These are phyloP conservation scores for Ceyx erithaca DNA, from an alignment of 2,797 vertebrate species.

Conservation along the genomic window DNA sequence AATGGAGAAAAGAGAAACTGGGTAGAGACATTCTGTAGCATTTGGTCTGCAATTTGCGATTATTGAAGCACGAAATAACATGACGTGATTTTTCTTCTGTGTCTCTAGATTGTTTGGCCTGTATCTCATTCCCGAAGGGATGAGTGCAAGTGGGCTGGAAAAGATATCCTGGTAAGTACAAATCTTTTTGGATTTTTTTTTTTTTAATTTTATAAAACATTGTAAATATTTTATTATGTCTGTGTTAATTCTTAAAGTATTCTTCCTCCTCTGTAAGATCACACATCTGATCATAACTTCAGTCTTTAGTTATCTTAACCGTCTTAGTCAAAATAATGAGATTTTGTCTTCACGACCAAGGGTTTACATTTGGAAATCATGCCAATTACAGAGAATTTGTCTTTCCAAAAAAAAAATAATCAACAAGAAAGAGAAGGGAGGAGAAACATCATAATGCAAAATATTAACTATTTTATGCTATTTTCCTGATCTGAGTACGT, in stretches of 20 bases:
- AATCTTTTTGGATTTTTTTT: slow-evolving; percentile 8
- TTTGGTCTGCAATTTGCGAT: slow-evolving; percentile 9
- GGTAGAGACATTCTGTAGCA: not conserved
- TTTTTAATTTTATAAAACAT: slow-evolving; percentile 18
- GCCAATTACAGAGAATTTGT: not conserved
- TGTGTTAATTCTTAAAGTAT: slow-evolving; percentile 50
- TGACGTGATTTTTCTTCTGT: slow-evolving; percentile 63
- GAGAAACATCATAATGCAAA: not conserved
- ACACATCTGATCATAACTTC: not conserved
- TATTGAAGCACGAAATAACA: slow-evolving; percentile 50
- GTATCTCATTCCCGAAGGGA: slow-evolving; percentile 91
- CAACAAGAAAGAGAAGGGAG: not conserved
- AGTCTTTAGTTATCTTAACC: not conserved
- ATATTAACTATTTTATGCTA: not conserved
- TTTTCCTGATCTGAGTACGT: not conserved
- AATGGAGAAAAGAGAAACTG: not conserved
- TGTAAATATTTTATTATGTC: slow-evolving; percentile 58
- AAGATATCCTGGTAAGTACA: slow-evolving; percentile 92
- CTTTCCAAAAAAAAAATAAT: not conserved
- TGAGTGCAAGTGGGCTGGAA: slow-evolving; percentile 99
- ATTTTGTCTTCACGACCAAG: not conserved
- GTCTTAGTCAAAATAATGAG: not conserved
- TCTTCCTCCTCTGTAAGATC: not conserved
- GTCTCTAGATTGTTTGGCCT: slow-evolving; percentile 91
- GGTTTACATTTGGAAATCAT: not conserved